These are phyloP conservation scores for Sandelia bainsii DNA, from an alignment of 2,797 vertebrate genomes.

Conservation along the genomic window DNA sequence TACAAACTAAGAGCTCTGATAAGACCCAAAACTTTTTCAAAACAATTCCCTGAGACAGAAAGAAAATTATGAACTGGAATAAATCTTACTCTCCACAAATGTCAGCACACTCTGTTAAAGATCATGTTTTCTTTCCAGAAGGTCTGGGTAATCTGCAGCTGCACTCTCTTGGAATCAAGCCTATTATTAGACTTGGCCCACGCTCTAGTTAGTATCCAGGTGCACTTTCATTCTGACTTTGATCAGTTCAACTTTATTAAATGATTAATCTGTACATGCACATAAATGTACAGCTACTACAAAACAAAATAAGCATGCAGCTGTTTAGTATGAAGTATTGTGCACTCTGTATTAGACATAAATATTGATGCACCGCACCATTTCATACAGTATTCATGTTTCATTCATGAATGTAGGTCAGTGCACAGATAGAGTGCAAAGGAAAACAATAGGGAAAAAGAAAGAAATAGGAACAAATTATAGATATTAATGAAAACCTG, in stretches of 20 bases:
- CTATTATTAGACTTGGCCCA: slow-evolving; percentile 56
- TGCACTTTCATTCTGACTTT: slow-evolving; percentile 52
- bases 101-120: slow-evolving; percentile 43
- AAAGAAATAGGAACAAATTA: slow-evolving; percentile 19
- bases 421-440: neutral
- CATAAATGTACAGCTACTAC: slow-evolving; percentile 25
- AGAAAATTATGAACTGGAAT: slow-evolving; percentile 56
- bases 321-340: slow-evolving; percentile 19
- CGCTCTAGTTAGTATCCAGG: slow-evolving; percentile 50
- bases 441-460: neutral
- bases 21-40: too few species aligned
- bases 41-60: slow-evolving; percentile 59
- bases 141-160: slow-evolving; percentile 65
- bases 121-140: slow-evolving; percentile 49
- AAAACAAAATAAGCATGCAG: slow-evolving; percentile 21
- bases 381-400: slow-evolving; percentile 20
- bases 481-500: slow-evolving; percentile 24
- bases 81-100: slow-evolving; percentile 54
- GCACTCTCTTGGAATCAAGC: slow-evolving; percentile 59
- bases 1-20: too few species aligned
- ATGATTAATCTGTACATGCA: slow-evolving; percentile 32
- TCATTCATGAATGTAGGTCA: slow-evolving; percentile 64
- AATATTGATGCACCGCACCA: slow-evolving; percentile 16
- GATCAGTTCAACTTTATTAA: slow-evolving; percentile 48
- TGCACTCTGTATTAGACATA: neutral